These are phyloP conservation scores for Temnothorax ravouxi DNA, from an alignment of 2,888 invertebrate species.

Conservation along the genomic window DNA sequence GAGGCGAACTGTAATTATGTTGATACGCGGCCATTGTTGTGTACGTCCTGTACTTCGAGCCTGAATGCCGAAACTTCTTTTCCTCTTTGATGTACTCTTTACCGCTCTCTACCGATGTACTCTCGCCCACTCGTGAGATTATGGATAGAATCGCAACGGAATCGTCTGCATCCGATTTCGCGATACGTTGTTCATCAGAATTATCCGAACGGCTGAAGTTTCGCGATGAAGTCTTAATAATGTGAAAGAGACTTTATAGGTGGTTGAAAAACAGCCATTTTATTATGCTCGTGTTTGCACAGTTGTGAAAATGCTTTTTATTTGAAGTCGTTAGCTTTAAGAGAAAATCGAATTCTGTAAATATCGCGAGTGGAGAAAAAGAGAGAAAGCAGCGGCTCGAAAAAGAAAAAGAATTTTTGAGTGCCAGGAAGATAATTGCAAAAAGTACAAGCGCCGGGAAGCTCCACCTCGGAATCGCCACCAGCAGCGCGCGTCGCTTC, in stretches of 20 bases:
- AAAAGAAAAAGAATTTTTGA: slow-evolving; percentile 67
- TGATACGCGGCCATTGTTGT: slow-evolving; percentile 85
- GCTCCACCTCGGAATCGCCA: slow-evolving; percentile 41
- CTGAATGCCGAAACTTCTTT: slow-evolving; percentile 80
- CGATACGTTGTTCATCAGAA: slow-evolving; percentile 46
- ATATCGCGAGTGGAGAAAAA: neutral
- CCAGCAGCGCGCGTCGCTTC: slow-evolving; percentile 55
- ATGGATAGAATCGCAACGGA: slow-evolving; percentile 71
- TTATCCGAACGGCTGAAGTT: slow-evolving; percentile 7
- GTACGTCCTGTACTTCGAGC: slow-evolving; percentile 76
- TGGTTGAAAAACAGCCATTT: slow-evolving; percentile 14
- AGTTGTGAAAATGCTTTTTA: slow-evolving; percentile 9
- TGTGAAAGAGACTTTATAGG: neutral
- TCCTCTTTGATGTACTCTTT: slow-evolving; percentile 71
- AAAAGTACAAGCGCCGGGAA: slow-evolving; percentile 76
- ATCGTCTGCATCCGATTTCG: slow-evolving; percentile 53
- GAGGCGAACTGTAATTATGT: slow-evolving; percentile 86
- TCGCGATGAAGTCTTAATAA: slow-evolving; percentile 12
- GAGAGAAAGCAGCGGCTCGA: slow-evolving; percentile 52
- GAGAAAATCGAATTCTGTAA: neutral
- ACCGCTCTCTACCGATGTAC: neutral
- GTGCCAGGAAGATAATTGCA: slow-evolving; percentile 82
- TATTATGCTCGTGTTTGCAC: neutral
- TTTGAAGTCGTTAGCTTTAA: neutral
- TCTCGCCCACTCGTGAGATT: slow-evolving; percentile 76